Evolutionary conservation across 1,140 invertebrate species (phyloP), one percentile per base, ranked within the genome.

Genomic region (Triops cancriformis): DNA sequence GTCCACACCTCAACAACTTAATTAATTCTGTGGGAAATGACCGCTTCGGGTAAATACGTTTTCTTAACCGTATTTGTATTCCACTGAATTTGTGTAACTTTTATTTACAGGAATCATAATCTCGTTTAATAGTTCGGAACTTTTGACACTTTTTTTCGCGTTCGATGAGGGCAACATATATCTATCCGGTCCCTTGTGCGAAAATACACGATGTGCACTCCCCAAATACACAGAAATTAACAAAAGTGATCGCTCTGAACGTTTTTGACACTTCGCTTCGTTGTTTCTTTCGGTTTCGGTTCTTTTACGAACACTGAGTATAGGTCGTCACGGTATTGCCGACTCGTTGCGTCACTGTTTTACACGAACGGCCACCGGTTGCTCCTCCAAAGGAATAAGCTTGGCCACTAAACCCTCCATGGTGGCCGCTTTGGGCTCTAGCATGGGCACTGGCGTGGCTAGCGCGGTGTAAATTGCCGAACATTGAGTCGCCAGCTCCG

Each of bases 301-400:
- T 31, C 2, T 26, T 26, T 76, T 79, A 80, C 7, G 82, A 82
- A 77, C 83, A 83, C 27, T 82, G 80, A 28, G 83, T 83, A 72
- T 83, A 83, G 1, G 82, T 82, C 41, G 82, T 80, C n/a, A 83
- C 81, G 72, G 80, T 80, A 73, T 82, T 82, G 42, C 83, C 82
- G 73, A 80, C 77, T 72, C 80, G 28, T 75, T 82, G 80, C 4
- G 81, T 83, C 11, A 83, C 82, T 18, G 82, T 82, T 74, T 77
- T 80, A 75, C 83, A 83, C 84, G 73, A 79, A 14, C 72, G 10
- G 7, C 18, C 18, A 72, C 27, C 42, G 26, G 76, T 18, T 18
- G 41, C n/a, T 43, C 51, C 51, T 64, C 23, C 51, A 18, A 64
- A 64, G n/a, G 51, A 64, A 64, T 64, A n/a, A 23, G 14, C 18